These are phyloP conservation scores for Noctua janthina DNA, from an alignment of 2,888 invertebrate species.

Conservation along the genomic window DNA sequence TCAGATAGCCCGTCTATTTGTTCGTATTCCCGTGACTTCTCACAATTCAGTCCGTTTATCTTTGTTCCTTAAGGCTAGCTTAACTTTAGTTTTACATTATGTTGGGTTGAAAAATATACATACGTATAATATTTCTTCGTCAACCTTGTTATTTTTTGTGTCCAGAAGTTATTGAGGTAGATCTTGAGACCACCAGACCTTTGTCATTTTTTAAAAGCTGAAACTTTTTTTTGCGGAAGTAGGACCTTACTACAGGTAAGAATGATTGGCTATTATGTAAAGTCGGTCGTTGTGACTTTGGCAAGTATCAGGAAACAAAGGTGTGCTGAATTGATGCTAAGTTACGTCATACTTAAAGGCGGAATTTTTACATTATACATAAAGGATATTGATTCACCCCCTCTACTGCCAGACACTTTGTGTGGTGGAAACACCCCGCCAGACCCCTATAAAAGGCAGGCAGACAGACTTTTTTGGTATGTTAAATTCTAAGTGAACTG, in stretches of 20 bases:
- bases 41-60: conserved; percentile 17
- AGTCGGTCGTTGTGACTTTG: background rate
- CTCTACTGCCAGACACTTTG: background rate
- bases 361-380: background rate
- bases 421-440: background rate
- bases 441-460: background rate
- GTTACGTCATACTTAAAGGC: background rate
- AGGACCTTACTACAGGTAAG: background rate
- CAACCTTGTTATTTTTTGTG: background rate
- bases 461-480: background rate
- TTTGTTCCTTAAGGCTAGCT: conserved; percentile 1
- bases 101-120: background rate
- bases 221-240: background rate
- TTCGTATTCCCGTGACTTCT: conserved; percentile 16
- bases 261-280: background rate
- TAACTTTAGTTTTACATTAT: conserved; percentile 7
- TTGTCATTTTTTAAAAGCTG: background rate
- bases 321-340: background rate
- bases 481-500: background rate
- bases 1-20: conserved; percentile 33
- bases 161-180: background rate
- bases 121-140: background rate
- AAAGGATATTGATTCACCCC: background rate
- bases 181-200: background rate
- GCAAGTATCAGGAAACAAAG: background rate